Evolutionary conservation across 2,888 invertebrate genomes (phyloP), one percentile per base, ranked within the genome.

Genomic region (Pachymerium ferrugineum): DNA sequence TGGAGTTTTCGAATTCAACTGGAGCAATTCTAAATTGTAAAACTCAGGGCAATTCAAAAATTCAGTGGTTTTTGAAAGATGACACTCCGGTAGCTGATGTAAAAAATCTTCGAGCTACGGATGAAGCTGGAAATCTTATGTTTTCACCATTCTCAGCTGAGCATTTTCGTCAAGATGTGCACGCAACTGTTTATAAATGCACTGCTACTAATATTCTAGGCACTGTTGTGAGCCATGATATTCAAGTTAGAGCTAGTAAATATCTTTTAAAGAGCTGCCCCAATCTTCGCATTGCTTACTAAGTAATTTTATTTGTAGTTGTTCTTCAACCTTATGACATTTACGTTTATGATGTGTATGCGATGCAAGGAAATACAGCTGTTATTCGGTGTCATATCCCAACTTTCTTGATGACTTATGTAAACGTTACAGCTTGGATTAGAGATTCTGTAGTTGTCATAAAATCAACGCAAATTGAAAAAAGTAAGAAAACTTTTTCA

Each of bases 381-480:
- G 81, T 84, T n/a, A 79, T 84, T 71, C 81, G 81, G 80, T 97
- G 97, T 83, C 89, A 91, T 83, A 91, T 95, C 80, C 93, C 95
- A 54, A 88, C 89, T 78, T 93, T 92, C 85, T 92, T 93, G 83
- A 88, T 89, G 77, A 94, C 94, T 79, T 91, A 93, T 82, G 91
- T 95, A 79, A 89, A 89, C 84, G 89, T 90, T 76, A 93, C 93
- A 35, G 92, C 93, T 73, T 96, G 96, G 96, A 88, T 92, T 77
- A 91, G 92, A 82, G 92, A 92, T 14, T 8, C 35, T 14, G 35
- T 14, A 10, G 8, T 35, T 35, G 35, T 35, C 35, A 35, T 35
- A 10, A 8, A 35, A 35, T 10, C 35, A 35, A 35, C 35, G 8
- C 10, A n/a, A n/a, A n/a, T 35, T 12, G 38, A 35, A 12, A 10